Base-by-base conservation (phyloP, 2,888 invertebrate species). In the Eledona agricola region DNA sequence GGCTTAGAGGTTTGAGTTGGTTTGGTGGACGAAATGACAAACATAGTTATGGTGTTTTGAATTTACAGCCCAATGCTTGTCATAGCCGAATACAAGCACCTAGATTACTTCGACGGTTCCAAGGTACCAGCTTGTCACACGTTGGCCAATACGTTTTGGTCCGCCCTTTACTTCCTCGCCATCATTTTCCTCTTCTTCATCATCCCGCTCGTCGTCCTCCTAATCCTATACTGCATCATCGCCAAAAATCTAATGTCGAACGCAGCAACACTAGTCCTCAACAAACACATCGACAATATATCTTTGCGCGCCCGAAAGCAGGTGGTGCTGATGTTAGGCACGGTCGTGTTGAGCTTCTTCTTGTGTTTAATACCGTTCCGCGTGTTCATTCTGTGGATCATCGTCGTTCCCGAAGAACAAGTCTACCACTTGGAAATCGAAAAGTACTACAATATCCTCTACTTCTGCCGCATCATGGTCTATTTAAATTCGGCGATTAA, bases 401-500 rank as follows among this genome's bases (percentile, higher is more conserved):
- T 94, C 34, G 77, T 91, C 28, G 86, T 87, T 9, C 85, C 91
- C 1, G 81, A 85, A 9, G 87, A 89, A 62, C 79, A 83, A 13
- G 79, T 90, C 22, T 78, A 82, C 26, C 81, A 82, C 37, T 78
- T 94, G 7, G 90, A 89, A 22, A 79, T 87, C 11, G 89, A 92
- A 61, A 85, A 83, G 49, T 93, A 90, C 78, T 90, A 91, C 72
- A 89, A 87, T 68, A 79, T 94, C 34, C 77, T 94, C 17, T 91
- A 89, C 73, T 90, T 93, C 72, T 89, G 89, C 57, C 83, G 94
- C 59, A 86, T 92, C 34, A 90, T 94, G 89, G 79, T 91, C 40
- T 94, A 93, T 69, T 80, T 93, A 55, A 94, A 95, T 75, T 93
- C 93, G 2, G 93, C 93, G 23, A 84, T 93, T 60, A 94, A 95